Percentiles rank a stretch among this genome's conserved stretches.
phyloP scores from a whole-genome alignment of 2,113 vertebrate species.

The Platichthys flesus region DNA sequence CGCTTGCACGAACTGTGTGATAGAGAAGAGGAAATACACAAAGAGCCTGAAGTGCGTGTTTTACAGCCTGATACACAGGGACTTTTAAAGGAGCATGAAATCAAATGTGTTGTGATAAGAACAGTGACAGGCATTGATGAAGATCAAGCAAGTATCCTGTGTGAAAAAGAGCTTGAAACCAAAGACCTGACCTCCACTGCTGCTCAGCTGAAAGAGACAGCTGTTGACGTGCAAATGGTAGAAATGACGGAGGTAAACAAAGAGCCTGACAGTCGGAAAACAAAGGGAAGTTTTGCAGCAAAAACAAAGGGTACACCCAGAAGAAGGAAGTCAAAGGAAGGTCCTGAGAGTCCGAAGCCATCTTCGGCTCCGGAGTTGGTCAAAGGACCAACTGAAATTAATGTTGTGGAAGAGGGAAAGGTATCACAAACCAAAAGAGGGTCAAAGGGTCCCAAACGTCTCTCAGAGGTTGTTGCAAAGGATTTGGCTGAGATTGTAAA shows the following conservation, averaged over 20 bases:
- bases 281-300: background rate
- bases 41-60: background rate
- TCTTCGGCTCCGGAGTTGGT: background rate
- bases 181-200: background rate
- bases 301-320: background rate
- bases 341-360: background rate
- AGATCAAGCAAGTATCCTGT: no score
- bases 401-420: background rate
- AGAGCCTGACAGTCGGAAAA: background rate
- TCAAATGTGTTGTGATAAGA: no score
- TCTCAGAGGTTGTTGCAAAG: background rate
- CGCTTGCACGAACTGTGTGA: background rate
- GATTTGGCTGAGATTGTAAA: background rate
- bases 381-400: background rate
- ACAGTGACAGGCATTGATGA: no score
- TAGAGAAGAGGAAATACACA: background rate
- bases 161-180: background rate
- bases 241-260: background rate
- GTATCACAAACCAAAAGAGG: background rate
- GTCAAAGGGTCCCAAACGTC: background rate
- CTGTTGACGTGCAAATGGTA: background rate
- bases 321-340: slow-evolving; percentile 6
- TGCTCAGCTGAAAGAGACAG: background rate
- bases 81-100: no score
- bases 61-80: background rate